phyloP scores from a whole-genome alignment of 2,888 invertebrate genomes.

The Pristionchus mayeri region DNA sequence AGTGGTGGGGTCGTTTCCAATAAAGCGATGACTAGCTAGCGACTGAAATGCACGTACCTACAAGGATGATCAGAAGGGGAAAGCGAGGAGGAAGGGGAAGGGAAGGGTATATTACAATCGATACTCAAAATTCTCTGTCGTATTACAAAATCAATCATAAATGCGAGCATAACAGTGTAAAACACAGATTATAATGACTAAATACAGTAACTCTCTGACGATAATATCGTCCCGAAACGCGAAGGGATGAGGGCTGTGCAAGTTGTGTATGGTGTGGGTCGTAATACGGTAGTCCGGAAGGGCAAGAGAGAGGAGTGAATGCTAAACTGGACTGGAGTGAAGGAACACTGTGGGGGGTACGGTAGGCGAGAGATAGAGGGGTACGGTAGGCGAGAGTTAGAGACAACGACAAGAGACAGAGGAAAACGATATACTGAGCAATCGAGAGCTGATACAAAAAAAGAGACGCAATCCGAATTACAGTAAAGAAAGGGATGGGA shows the following conservation, averaged over 20 bases:
- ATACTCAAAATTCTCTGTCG: constrained; percentile 1
- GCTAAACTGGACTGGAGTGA: background rate
- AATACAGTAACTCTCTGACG: background rate
- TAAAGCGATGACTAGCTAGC: constrained; percentile 25
- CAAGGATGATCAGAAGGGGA: background rate
- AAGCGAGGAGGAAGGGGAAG: background rate
- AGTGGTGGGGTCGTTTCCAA: background rate
- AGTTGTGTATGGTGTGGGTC: background rate
- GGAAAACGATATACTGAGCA: background rate
- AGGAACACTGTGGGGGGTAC: background rate
- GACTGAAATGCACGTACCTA: constrained; percentile 7
- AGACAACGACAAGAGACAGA: constrained; percentile 21
- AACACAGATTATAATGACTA: background rate
- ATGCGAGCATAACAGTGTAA: constrained; percentile 16
- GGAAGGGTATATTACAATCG: constrained; percentile 14
- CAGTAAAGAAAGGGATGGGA: background rate
- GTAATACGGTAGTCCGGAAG: background rate
- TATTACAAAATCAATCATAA: constrained; percentile 8
- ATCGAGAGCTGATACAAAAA: background rate
- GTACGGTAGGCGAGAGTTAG: too few relatives aligned
- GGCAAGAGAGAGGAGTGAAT: background rate
- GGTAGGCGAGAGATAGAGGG: constrained; percentile 1
- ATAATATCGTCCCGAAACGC: background rate
- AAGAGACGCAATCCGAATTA: background rate
- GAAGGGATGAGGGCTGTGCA: too few relatives aligned